A percentile compares a stretch with the other conserved stretches of the same genome.
Conservation (phyloP, 1,140 invertebrate species). For the Thaumetopoea pityocampa region DNA sequence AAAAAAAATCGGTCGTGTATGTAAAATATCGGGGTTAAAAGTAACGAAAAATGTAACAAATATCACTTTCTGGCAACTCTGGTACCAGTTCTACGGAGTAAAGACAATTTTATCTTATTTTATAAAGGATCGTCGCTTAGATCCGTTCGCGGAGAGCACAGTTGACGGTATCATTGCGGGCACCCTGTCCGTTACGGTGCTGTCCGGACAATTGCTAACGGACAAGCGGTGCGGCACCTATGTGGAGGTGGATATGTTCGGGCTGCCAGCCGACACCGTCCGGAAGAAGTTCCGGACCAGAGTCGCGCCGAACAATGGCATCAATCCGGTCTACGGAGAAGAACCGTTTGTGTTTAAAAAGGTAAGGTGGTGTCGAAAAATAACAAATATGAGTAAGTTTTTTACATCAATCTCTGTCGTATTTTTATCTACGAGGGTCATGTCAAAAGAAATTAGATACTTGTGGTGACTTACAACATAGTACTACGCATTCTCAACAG, state of each 20-base stretch:
- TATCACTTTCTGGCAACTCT: no score
- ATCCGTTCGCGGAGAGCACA: conserved; percentile 99
- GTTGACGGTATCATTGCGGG: conserved; percentile 99
- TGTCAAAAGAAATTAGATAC: no score
- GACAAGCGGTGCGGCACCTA: conserved; percentile 98
- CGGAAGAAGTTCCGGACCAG: conserved; percentile 97
- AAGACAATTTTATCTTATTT: neutral
- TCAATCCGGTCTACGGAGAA: conserved; percentile 97
- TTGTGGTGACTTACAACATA: no score
- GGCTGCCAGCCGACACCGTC: conserved; percentile 98
- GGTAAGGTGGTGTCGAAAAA: no score
- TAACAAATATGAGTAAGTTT: no score
- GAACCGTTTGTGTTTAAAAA: conserved; percentile 99
- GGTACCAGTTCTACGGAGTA: no score
- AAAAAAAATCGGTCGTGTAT: no score
- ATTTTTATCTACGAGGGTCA: no score
- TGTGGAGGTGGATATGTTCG: conserved; percentile 99
- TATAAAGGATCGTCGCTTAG: conserved; percentile 83
- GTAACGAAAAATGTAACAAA: no score
- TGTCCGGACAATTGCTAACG: conserved; percentile 95
- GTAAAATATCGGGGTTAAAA: no score
- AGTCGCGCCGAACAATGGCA: conserved; percentile 95
- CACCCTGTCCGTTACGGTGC: conserved; percentile 93
- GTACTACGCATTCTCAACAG: no score
- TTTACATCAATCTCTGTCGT: no score